phyloP scores from a whole-genome alignment of 1,140 invertebrate genomes.

The Aporrectodea caliginosa region DNA sequence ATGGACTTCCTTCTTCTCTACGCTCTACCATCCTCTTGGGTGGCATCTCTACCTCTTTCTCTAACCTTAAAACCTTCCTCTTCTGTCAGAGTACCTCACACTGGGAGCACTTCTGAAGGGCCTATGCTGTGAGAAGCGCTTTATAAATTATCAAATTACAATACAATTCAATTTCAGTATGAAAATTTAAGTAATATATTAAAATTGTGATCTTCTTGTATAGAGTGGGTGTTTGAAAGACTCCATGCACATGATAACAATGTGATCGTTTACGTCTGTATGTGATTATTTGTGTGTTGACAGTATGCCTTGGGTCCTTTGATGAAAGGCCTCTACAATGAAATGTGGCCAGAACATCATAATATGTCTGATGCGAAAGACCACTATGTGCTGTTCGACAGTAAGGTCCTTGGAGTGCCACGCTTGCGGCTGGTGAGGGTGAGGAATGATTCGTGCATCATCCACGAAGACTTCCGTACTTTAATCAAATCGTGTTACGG shows the following conservation, averaged over 20 bases:
- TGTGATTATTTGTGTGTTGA: background rate
- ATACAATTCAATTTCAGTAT: background rate
- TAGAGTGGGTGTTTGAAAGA: background rate
- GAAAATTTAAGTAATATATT: background rate
- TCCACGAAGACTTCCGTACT: constrained; percentile 62
- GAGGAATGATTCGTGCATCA: constrained; percentile 61
- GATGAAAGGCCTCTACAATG: constrained; percentile 30
- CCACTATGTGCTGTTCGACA: constrained; percentile 9
- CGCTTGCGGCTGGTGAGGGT: constrained; percentile 62
- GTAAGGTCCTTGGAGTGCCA: constrained; percentile 63
- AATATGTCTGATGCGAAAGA: constrained; percentile 65
- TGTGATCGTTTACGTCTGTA: background rate
- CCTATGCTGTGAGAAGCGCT: too few species aligned
- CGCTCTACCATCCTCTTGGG: too few species aligned
- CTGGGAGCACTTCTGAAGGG: too few species aligned
- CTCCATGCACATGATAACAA: background rate
- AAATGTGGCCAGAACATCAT: constrained; percentile 50
- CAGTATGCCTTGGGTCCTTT: constrained; percentile 23
- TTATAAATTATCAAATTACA: background rate
- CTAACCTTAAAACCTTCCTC: too few species aligned
- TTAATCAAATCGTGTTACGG: constrained; percentile 64
- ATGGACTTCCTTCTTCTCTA: too few species aligned
- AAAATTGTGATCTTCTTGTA: background rate
- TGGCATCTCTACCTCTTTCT: too few species aligned
- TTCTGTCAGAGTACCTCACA: too few species aligned